phyloP scores from a whole-genome alignment of 2,113 vertebrate species.

The Phylloscopus whistleri region DNA sequence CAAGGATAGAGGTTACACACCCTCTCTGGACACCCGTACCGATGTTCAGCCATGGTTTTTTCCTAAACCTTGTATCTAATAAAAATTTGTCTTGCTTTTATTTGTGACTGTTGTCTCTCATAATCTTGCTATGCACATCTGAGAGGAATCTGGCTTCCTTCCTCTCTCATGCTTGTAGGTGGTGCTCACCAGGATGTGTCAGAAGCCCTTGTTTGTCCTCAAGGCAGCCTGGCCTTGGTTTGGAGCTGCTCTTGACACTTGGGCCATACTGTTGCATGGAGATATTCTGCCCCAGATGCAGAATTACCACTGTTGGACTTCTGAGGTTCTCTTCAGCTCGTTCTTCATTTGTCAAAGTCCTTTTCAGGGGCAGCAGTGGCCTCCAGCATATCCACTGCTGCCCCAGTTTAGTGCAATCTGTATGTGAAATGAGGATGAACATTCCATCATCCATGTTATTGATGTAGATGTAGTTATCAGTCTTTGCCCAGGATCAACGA shows the following conservation, averaged over 20 bases:
- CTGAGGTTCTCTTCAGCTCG: neutral
- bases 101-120: neutral
- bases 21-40: neutral
- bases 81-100: neutral
- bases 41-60: neutral
- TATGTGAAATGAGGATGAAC: neutral
- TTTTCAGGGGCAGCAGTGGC: neutral
- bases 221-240: neutral
- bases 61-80: neutral
- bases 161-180: neutral
- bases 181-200: neutral
- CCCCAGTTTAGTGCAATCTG: neutral
- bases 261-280: neutral
- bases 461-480: neutral
- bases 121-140: neutral
- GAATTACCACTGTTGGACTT: neutral
- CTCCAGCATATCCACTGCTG: neutral
- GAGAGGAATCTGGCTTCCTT: neutral
- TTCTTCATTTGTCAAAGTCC: neutral
- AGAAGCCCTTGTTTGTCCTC: neutral
- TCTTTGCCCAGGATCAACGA: neutral
- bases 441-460: neutral
- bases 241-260: neutral
- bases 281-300: neutral
- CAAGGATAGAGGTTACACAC: neutral